A percentile compares a stretch with the other conserved stretches of the same genome.
Conservation (phyloP, 2,797 vertebrate genomes). For the Loris lydekkerianus region DNA sequence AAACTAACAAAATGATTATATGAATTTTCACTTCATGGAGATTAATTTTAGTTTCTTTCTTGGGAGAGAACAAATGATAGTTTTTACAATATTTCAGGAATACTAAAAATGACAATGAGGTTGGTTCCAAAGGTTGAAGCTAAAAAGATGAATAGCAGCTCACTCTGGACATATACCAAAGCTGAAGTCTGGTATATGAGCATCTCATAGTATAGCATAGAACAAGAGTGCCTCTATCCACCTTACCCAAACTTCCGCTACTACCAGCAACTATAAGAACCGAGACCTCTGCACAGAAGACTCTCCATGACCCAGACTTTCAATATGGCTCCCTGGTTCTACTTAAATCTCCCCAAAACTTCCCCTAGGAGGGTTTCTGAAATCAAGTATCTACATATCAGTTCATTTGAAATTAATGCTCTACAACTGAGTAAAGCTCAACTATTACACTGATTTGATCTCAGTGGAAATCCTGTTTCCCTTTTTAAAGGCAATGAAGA, state of each 20-base stretch:
- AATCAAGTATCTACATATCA: neutral
- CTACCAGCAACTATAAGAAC: neutral
- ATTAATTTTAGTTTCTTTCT: neutral
- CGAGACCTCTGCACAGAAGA: neutral
- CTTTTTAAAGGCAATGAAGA: neutral
- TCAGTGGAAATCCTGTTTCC: conserved; percentile 25
- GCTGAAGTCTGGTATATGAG: neutral
- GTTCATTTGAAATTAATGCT: conserved; percentile 43
- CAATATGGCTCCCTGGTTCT: neutral
- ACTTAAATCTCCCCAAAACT: neutral
- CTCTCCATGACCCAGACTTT: neutral
- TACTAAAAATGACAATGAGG: neutral
- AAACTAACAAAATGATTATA: neutral
- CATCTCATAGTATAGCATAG: neutral
- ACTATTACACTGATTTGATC: neutral
- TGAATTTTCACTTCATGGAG: neutral
- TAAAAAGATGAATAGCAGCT: neutral
- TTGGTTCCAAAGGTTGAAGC: conserved; percentile 10
- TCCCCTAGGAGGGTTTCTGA: neutral
- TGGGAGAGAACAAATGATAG: neutral
- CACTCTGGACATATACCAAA: neutral
- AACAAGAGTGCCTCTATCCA: neutral
- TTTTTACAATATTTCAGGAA: neutral
- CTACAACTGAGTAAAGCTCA: neutral
- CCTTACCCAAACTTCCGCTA: neutral